phyloP scores from a whole-genome alignment of 2,113 vertebrate genomes.

The Eira barbara region DNA sequence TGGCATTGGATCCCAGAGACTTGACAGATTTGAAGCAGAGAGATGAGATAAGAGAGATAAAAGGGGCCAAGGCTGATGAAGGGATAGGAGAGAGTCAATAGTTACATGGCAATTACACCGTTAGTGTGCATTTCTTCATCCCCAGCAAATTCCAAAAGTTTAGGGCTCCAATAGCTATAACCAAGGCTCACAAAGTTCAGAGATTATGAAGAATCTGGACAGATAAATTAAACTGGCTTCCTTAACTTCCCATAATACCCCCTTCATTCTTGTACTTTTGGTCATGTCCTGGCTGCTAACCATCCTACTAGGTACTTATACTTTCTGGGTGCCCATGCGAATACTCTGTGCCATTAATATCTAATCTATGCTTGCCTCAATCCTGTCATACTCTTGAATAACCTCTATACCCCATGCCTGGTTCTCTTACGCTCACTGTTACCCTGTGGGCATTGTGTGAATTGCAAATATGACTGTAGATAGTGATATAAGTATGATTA shows the following conservation, averaged over 20 bases:
- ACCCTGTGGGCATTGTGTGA: not conserved
- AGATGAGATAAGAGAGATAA: not conserved
- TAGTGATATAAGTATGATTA: not conserved
- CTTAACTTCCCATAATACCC: not conserved
- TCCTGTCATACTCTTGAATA: not conserved
- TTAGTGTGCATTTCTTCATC: not conserved
- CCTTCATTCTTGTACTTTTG: not conserved
- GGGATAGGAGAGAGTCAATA: not conserved
- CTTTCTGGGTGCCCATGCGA: not conserved
- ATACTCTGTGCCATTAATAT: not conserved
- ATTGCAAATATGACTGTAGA: not conserved
- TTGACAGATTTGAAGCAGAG: not conserved
- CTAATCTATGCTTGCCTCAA: no score
- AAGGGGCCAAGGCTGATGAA: not conserved
- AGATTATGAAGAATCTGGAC: not conserved
- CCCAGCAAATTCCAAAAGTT: not conserved
- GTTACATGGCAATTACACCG: not conserved
- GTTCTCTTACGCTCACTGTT: not conserved
- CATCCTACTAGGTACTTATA: not conserved
- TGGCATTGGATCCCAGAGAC: not conserved
- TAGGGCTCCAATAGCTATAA: not conserved
- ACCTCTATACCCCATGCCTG: not conserved
- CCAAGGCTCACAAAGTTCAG: not conserved
- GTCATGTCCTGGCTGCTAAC: not conserved
- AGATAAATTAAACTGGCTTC: not conserved